These are phyloP conservation scores for Sylvilagus bachmani DNA, from an alignment of 2,113 vertebrate species.

Conservation along the genomic window DNA sequence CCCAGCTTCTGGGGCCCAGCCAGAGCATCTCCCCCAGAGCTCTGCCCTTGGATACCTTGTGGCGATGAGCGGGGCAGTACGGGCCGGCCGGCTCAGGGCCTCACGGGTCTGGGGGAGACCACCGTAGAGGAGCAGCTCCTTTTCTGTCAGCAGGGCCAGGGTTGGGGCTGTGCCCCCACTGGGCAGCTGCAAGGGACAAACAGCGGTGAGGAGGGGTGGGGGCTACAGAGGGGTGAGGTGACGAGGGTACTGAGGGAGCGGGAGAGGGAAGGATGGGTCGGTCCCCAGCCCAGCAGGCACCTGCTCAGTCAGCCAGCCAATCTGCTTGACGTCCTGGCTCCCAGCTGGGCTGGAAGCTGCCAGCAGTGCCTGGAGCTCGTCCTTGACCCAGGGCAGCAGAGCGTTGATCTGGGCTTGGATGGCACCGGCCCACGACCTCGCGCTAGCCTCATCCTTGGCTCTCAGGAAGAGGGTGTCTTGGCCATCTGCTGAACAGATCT, in stretches of 20 bases:
- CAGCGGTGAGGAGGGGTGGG: background rate
- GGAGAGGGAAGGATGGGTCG: background rate
- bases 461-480: constrained; percentile 93
- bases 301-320: constrained; percentile 98
- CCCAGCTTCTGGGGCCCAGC: background rate
- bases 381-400: constrained; percentile 91
- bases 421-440: constrained; percentile 95
- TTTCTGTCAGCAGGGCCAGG: constrained; percentile 94
- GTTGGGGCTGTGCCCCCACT: constrained; percentile 92
- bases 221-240: background rate
- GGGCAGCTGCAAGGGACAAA: constrained; percentile 86
- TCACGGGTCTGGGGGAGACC: constrained; percentile 95
- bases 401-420: constrained; percentile 89
- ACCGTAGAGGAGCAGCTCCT: constrained; percentile 94
- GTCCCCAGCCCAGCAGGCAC: constrained; percentile 81
- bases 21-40: background rate
- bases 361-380: constrained; percentile 91
- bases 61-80: constrained; percentile 95
- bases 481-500: constrained; percentile 94
- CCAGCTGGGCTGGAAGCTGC: constrained; percentile 64
- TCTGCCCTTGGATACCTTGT: constrained; percentile 91
- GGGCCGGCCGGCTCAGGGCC: constrained; percentile 90
- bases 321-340: constrained; percentile 93
- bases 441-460: constrained; percentile 95
- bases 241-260: background rate